phyloP scores from a whole-genome alignment of 1,140 invertebrate species.

The Dufourea novaeangliae region DNA sequence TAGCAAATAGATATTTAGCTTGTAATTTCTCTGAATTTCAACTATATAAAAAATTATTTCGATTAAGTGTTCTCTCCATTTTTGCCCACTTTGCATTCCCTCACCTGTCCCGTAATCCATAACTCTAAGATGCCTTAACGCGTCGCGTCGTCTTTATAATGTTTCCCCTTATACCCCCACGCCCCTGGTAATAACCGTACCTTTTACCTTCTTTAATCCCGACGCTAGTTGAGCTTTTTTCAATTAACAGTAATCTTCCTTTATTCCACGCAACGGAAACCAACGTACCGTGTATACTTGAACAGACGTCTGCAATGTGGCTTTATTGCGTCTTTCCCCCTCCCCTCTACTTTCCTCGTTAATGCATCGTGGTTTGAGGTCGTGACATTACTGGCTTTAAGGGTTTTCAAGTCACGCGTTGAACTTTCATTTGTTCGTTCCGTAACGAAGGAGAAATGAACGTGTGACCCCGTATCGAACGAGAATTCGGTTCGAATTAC shows the following conservation, averaged over 20 bases:
- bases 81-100: too few species aligned
- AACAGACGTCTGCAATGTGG: neutral
- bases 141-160: neutral
- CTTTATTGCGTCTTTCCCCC: neutral
- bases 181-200: neutral
- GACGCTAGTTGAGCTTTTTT: neutral
- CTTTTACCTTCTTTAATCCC: neutral
- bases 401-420: neutral
- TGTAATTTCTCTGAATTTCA: too few species aligned
- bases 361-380: neutral
- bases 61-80: too few species aligned
- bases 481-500: neutral
- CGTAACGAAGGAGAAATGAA: neutral
- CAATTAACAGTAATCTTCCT: slow-evolving; percentile 17
- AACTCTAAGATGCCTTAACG: too few species aligned
- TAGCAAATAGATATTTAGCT: too few species aligned
- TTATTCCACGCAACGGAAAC: slow-evolving; percentile 7
- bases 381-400: neutral
- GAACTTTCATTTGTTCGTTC: neutral
- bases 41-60: too few species aligned
- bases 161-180: neutral
- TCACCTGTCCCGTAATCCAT: too few species aligned
- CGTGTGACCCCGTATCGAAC: neutral
- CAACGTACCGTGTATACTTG: neutral
- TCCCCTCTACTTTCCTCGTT: neutral